phyloP scores from a whole-genome alignment of 2,888 invertebrate genomes.

The Yponomeuta plumbellus region DNA sequence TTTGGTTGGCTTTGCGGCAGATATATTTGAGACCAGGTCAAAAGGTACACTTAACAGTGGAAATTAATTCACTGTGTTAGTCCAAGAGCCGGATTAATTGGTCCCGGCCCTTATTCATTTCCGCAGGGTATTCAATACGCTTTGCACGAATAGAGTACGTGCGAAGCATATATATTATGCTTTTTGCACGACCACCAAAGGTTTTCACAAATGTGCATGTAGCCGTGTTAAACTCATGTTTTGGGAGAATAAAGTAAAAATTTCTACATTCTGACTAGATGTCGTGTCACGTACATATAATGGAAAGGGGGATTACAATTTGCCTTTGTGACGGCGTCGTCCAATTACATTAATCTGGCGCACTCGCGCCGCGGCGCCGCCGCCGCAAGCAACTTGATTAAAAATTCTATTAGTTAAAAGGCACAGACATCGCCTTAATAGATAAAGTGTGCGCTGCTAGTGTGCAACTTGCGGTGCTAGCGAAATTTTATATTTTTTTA shows the following conservation, averaged over 20 bases:
- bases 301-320: slow-evolving; percentile 71
- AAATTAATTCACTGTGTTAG: background rate
- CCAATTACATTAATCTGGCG: slow-evolving; percentile 75
- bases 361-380: slow-evolving; percentile 47
- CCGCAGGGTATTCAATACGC: background rate
- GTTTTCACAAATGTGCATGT: slow-evolving; percentile 29
- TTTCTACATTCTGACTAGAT: slow-evolving; percentile 54
- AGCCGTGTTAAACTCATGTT: slow-evolving; percentile 7
- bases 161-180: slow-evolving; percentile 33
- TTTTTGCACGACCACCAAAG: slow-evolving; percentile 20
- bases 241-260: slow-evolving; percentile 43
- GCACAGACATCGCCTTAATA: slow-evolving; percentile 67
- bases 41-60: slow-evolving; percentile 10
- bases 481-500: background rate
- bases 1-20: slow-evolving; percentile 37
- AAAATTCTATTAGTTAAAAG: slow-evolving; percentile 76
- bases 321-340: slow-evolving; percentile 73
- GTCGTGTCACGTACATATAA: slow-evolving; percentile 42
- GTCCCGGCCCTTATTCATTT: background rate
- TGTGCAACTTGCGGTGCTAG: slow-evolving; percentile 32
- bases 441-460: slow-evolving; percentile 57
- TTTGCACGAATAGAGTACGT: slow-evolving; percentile 19
- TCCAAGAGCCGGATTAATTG: background rate
- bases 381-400: slow-evolving; percentile 71
- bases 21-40: slow-evolving; percentile 54